Percentiles rank a stretch among this genome's conserved stretches.
phyloP scores from a whole-genome alignment of 1,140 invertebrate genomes.

The Camponotus vicinus region DNA sequence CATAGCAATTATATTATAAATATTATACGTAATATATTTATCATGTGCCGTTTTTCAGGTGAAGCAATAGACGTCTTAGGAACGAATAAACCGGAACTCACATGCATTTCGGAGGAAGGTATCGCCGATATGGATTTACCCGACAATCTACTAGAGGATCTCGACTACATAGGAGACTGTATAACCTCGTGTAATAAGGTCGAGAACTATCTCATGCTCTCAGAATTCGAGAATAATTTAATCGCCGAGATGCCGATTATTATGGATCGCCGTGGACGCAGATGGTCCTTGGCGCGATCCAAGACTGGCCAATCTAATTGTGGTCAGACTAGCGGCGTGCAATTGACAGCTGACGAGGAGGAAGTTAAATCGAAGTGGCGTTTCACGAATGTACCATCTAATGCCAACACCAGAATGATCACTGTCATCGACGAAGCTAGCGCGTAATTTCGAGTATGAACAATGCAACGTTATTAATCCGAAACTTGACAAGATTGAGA shows the following conservation, averaged over 20 bases:
- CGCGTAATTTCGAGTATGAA: constrained; percentile 75
- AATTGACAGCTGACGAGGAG: constrained; percentile 68
- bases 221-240: constrained; percentile 95
- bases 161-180: constrained; percentile 94
- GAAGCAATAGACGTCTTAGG: constrained; percentile 77
- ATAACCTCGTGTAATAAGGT: constrained; percentile 96
- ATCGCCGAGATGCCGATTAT: constrained; percentile 92
- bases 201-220: constrained; percentile 95
- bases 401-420: constrained; percentile 87
- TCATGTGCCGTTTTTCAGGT: constrained; percentile 51
- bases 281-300: constrained; percentile 89
- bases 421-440: constrained; percentile 92
- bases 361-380: constrained; percentile 81
- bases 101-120: constrained; percentile 95
- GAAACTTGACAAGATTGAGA: constrained; percentile 18
- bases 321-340: constrained; percentile 61
- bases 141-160: constrained; percentile 92
- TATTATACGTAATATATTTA: too few relatives aligned
- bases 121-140: constrained; percentile 94
- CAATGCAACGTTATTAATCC: background rate
- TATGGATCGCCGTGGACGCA: constrained; percentile 89
- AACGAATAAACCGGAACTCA: constrained; percentile 90
- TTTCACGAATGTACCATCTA: constrained; percentile 80
- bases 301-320: constrained; percentile 67
- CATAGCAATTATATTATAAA: background rate